Evolutionary conservation across 2,888 invertebrate genomes (phyloP).

Genomic region (Dorcus hopei): DNA sequence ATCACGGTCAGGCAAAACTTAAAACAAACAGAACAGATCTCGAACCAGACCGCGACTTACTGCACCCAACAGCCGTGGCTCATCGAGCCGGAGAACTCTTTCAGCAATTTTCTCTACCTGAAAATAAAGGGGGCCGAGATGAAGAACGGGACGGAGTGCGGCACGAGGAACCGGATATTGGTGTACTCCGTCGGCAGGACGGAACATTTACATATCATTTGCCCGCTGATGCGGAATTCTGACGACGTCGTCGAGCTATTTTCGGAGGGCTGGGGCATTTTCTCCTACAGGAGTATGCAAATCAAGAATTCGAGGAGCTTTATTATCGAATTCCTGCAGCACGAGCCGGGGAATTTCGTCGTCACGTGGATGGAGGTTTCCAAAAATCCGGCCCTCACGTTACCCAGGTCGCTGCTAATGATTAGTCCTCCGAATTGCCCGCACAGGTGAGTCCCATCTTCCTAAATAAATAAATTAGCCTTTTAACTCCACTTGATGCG

Average conservation of each 20-base stretch:
- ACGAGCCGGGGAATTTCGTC: slow-evolving; percentile 69
- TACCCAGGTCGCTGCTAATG: slow-evolving; percentile 51
- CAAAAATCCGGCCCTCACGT: slow-evolving; percentile 59
- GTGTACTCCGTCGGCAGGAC: slow-evolving; percentile 70
- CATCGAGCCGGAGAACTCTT: slow-evolving; percentile 70
- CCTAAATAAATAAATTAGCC: slow-evolving; percentile 6
- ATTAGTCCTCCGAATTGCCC: slow-evolving; percentile 65
- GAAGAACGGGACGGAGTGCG: slow-evolving; percentile 54
- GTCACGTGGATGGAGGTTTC: slow-evolving; percentile 79
- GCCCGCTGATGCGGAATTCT: slow-evolving; percentile 55
- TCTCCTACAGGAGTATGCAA: slow-evolving; percentile 51
- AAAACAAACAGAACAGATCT: slow-evolving; percentile 50
- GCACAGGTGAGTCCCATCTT: slow-evolving; percentile 57
- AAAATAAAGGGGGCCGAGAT: slow-evolving; percentile 60
- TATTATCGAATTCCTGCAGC: slow-evolving; percentile 71
- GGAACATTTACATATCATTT: slow-evolving; percentile 61
- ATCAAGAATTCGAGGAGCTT: slow-evolving; percentile 60
- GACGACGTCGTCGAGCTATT: slow-evolving; percentile 62
- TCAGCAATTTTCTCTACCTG: slow-evolving; percentile 68
- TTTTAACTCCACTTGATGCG: background rate
- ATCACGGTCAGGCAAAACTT: slow-evolving; percentile 56
- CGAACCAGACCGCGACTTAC: slow-evolving; percentile 51
- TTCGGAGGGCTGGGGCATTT: slow-evolving; percentile 59
- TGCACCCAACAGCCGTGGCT: slow-evolving; percentile 77
- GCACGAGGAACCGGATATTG: slow-evolving; percentile 68